Percentiles rank a stretch among this genome's conserved stretches.
Evolutionary conservation across 2,113 vertebrate genomes (phyloP).

Genomic region (Peromyscus polionotus): DNA sequence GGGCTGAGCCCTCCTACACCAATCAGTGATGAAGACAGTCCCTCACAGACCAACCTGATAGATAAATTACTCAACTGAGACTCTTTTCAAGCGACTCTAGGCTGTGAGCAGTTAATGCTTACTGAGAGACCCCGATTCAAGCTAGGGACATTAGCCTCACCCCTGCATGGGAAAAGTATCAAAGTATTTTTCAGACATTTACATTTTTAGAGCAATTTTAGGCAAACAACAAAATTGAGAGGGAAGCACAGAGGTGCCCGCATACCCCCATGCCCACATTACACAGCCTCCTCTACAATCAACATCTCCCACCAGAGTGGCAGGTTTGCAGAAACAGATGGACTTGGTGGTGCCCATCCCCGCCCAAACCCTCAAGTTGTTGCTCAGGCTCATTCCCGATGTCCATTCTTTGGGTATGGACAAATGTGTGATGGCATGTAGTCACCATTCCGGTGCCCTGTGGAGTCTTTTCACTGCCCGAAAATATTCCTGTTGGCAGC

Average conservation of each 20-base stretch:
- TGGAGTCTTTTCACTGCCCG: not conserved
- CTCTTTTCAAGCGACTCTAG: not conserved
- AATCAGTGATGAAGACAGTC: not conserved
- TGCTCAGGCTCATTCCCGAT: not conserved
- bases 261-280: fast-evolving
- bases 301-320: not conserved
- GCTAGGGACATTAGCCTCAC: not conserved
- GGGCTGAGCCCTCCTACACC: too few species aligned
- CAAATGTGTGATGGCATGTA: not conserved
- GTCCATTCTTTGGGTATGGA: not conserved
- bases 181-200: not conserved
- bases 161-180: not conserved
- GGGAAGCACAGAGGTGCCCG: not conserved
- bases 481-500: not conserved
- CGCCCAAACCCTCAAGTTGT: not conserved
- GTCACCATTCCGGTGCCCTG: not conserved
- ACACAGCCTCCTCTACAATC: not conserved
- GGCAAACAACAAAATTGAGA: not conserved
- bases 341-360: fast-evolving
- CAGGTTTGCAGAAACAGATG: not conserved
- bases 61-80: not conserved
- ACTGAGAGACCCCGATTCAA: not conserved
- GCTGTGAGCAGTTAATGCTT: not conserved
- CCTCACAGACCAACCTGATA: not conserved
- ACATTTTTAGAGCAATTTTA: not conserved